These are phyloP conservation scores for Strigamia crassipes DNA, from an alignment of 2,888 invertebrate species.

Conservation along the genomic window DNA sequence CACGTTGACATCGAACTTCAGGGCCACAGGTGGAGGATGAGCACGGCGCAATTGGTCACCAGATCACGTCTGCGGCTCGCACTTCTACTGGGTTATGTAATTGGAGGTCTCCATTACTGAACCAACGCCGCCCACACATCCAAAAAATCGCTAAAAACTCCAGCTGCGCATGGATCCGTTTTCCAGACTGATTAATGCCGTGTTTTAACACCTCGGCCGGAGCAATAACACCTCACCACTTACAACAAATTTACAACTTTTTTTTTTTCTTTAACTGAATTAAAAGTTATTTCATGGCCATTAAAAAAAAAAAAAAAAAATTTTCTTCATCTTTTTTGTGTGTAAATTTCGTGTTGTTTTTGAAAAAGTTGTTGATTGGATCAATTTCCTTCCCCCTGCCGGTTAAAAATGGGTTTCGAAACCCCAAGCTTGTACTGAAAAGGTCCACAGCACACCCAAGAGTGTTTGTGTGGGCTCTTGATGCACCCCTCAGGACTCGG, in stretches of 20 bases:
- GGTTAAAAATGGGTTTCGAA: background rate
- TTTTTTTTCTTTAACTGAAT: too few relatives aligned
- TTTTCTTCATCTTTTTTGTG: too few relatives aligned
- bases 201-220: background rate
- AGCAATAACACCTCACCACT: background rate
- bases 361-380: too few relatives aligned
- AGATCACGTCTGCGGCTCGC: background rate
- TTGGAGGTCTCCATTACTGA: background rate
- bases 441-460: background rate
- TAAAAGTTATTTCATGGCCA: too few relatives aligned
- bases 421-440: background rate
- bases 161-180: background rate
- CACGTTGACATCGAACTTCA: background rate
- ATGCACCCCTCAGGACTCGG: background rate
- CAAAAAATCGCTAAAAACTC: background rate
- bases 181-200: background rate
- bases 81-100: background rate
- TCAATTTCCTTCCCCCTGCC: background rate
- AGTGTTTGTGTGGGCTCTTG: background rate
- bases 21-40: background rate
- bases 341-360: background rate
- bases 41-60: background rate
- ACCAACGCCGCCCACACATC: background rate
- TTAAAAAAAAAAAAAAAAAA: too few relatives aligned
- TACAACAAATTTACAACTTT: too few relatives aligned